Evolutionary conservation across 2,888 invertebrate genomes (phyloP), one percentile per base, ranked within the genome.

Genomic region (Xanthorhoe spadicearia): DNA sequence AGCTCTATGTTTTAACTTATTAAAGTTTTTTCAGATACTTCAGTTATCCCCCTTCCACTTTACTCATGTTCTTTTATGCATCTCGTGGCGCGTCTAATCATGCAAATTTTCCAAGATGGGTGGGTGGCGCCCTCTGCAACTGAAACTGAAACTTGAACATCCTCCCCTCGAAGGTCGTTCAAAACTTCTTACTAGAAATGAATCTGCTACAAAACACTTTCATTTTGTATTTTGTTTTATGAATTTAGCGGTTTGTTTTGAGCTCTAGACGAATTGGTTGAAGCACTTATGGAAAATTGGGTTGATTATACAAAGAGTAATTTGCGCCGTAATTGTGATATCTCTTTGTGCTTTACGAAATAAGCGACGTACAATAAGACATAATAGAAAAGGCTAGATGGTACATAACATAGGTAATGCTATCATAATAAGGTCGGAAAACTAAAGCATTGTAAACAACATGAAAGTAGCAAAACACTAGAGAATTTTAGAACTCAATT

Each of bases 121-220:
- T 81, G 84, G 85, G 84, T 79, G 84, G 85, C 80, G 83, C 79
- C 74, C 80, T 82, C 81, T 82, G 81, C 84, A 76, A 84, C 84
- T 85, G 88, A 86, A 89, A 89, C 89, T 88, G 87, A 89, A 90
- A 90, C 88, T 87, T 83, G 80, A 78, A 83, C 82, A 80, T 77
- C 86, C 86, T 83, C 83, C 84, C 85, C 77, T 82, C 87, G 91
- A 92, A 92, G 92, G 92, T 92, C 92, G 92, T 90, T 88, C 83
- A 83, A 83, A 89, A 92, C 83, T 92, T 92, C 86, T 86, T 82
- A 82, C 83, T 84, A 85, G 86, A 85, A 89, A 88, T 86, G 88
- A 91, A 90, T 90, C 84, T 83, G 82, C 84, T 85, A 80, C 83
- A 85, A 85, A 86, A 88, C 90, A 92, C 90, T 91, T 91, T 89